Percentiles rank a stretch among this genome's conserved stretches.
These are phyloP conservation scores for Bombyx mandarina DNA, from an alignment of 1,140 invertebrate genomes.

Conservation along the genomic window DNA sequence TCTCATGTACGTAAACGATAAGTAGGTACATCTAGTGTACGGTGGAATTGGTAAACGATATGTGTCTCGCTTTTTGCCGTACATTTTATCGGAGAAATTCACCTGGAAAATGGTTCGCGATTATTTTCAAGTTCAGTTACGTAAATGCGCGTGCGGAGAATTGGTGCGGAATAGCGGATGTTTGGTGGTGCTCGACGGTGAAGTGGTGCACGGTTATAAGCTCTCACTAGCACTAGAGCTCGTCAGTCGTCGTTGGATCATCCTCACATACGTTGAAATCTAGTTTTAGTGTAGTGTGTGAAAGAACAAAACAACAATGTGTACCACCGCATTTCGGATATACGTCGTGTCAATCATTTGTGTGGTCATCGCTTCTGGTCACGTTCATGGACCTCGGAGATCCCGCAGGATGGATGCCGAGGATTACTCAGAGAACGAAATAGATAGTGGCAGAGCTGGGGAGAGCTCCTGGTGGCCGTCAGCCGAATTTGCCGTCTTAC, in stretches of 20 bases:
- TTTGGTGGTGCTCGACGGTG: conserved; percentile 56
- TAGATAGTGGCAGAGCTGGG: conserved; percentile 63
- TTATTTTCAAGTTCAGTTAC: conserved; percentile 72
- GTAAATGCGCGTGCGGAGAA: conserved; percentile 69
- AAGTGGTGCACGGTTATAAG: conserved; percentile 66
- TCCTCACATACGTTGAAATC: conserved; percentile 51
- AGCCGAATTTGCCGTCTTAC: conserved; percentile 67
- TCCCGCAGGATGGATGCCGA: conserved; percentile 56
- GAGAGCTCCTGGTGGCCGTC: conserved; percentile 67
- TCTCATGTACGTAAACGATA: conserved; percentile 36
- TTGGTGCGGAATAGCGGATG: conserved; percentile 72
- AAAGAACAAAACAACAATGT: conserved; percentile 50
- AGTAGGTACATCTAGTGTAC: conserved; percentile 20
- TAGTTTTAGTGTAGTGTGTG: conserved; percentile 48
- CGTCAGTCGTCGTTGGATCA: conserved; percentile 61
- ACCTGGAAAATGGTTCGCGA: conserved; percentile 69
- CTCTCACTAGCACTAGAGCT: conserved; percentile 45
- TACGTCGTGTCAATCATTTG: conserved; percentile 52
- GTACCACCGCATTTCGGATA: conserved; percentile 54
- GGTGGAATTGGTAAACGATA: conserved; percentile 38
- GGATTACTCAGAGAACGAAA: conserved; percentile 55
- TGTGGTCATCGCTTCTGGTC: conserved; percentile 43
- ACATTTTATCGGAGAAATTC: conserved; percentile 71
- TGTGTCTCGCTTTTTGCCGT: conserved; percentile 61
- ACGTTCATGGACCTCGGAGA: conserved; percentile 55